phyloP scores from a whole-genome alignment of 2,113 vertebrate genomes.

The Poeciliopsis turrubarensis region DNA sequence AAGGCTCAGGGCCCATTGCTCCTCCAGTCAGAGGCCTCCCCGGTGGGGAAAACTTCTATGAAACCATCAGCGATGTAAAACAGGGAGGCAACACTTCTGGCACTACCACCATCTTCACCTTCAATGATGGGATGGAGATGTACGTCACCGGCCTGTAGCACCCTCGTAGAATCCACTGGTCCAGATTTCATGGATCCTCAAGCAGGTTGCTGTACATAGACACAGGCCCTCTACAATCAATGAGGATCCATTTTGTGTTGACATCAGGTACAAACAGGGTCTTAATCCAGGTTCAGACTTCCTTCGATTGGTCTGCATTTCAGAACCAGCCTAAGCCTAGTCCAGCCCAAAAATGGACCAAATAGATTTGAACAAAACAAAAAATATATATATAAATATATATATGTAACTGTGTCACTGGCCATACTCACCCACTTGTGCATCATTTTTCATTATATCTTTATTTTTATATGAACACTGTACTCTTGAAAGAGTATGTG shows the following conservation, averaged over 20 bases:
- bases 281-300: conserved; percentile 72
- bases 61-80: conserved; percentile 81
- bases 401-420: conserved; percentile 61
- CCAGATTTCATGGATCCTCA: conserved; percentile 42
- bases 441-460: conserved; percentile 74
- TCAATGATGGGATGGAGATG: conserved; percentile 86
- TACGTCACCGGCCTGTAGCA: conserved; percentile 83
- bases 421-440: conserved; percentile 58
- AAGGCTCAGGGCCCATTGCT: conserved; percentile 60
- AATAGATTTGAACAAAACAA: conserved; percentile 47
- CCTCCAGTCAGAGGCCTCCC: conserved; percentile 64
- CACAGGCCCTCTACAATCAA: conserved; percentile 52
- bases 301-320: conserved; percentile 60
- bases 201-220: conserved; percentile 62
- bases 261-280: conserved; percentile 77
- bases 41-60: conserved; percentile 81
- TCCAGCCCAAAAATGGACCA: conserved; percentile 69
- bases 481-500: conserved; percentile 48
- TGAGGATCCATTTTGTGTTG: conserved; percentile 65
- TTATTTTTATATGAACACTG: conserved; percentile 77
- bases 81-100: conserved; percentile 72
- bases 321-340: conserved; percentile 69
- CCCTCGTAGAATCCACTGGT: conserved; percentile 27
- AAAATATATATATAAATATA: conserved; percentile 38
- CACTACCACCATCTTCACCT: conserved; percentile 84